Percentiles rank a stretch among this genome's conserved stretches.
Evolutionary conservation across 1,140 invertebrate genomes (phyloP).

Genomic region (Hermetia illucens): DNA sequence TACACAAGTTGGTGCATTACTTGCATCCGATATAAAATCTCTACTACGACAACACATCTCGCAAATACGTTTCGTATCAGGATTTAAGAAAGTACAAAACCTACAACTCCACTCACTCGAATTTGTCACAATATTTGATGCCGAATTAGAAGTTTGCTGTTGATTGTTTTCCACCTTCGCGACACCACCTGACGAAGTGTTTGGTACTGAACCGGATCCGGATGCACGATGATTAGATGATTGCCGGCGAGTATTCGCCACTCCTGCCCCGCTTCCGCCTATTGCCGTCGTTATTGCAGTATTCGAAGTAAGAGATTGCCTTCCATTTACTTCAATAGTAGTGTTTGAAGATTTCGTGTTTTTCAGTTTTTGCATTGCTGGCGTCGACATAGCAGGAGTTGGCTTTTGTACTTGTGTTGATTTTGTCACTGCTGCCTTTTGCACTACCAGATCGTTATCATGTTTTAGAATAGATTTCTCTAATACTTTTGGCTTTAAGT

Average conservation of each 20-base stretch:
- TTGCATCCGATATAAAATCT: constrained; percentile 22
- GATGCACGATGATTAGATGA: no score
- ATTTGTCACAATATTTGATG: constrained; percentile 14
- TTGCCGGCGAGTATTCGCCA: not conserved
- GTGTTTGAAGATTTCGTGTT: no score
- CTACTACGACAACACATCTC: constrained; percentile 53
- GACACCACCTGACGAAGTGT: no score
- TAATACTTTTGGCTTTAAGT: not conserved
- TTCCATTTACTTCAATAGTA: no score
- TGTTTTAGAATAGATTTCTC: constrained; percentile 1
- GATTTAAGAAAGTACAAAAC: constrained; percentile 54
- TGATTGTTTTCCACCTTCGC: constrained; percentile 6
- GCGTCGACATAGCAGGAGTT: no score
- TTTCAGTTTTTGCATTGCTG: no score
- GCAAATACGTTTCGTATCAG: constrained; percentile 41
- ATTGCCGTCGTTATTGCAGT: not conserved
- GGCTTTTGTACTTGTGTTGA: constrained; percentile 3
- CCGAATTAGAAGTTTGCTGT: not conserved
- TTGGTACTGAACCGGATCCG: no score
- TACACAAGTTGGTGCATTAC: constrained; percentile 23
- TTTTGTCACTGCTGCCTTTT: not conserved
- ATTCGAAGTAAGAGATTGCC: no score
- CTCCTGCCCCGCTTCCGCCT: constrained; percentile 4
- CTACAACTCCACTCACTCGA: constrained; percentile 45
- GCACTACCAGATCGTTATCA: not conserved